phyloP scores from a whole-genome alignment of 2,888 invertebrate genomes.

The Tolmerus cingulatus region DNA sequence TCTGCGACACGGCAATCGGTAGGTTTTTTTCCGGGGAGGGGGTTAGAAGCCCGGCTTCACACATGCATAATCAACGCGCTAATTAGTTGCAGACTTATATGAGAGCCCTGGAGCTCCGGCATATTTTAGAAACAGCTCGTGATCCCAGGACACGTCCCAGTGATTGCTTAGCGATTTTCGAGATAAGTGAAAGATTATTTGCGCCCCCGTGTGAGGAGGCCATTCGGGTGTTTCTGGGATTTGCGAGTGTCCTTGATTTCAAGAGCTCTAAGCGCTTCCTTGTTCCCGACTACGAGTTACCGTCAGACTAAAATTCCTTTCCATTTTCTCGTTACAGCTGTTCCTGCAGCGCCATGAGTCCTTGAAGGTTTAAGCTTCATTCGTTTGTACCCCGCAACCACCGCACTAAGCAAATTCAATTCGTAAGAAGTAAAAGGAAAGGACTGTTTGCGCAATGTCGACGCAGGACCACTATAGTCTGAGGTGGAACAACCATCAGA shows the following conservation, averaged over 20 bases:
- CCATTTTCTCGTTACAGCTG: conserved; percentile 14
- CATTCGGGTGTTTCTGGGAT: background rate
- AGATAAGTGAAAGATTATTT: conserved; percentile 30
- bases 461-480: conserved; percentile 86
- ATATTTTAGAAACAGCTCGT: conserved; percentile 47
- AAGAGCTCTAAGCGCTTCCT: background rate
- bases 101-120: background rate
- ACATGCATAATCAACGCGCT: conserved; percentile 53
- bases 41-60: conserved; percentile 45
- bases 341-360: conserved; percentile 16
- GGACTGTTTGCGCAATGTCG: conserved; percentile 56
- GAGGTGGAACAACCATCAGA: conserved; percentile 93
- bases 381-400: background rate
- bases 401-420: background rate
- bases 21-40: background rate
- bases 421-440: conserved; percentile 33
- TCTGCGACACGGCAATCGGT: background rate
- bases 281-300: background rate
- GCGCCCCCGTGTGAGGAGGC: background rate
- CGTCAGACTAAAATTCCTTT: background rate
- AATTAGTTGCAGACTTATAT: conserved; percentile 51
- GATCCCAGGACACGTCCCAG: conserved; percentile 51
- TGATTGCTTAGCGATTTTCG: conserved; percentile 52
- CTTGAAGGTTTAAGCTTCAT: background rate
- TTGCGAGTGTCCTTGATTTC: conserved; percentile 28